Conservation (phyloP, 2,797 vertebrate genomes). For the Amphiprion clarkii region DNA sequence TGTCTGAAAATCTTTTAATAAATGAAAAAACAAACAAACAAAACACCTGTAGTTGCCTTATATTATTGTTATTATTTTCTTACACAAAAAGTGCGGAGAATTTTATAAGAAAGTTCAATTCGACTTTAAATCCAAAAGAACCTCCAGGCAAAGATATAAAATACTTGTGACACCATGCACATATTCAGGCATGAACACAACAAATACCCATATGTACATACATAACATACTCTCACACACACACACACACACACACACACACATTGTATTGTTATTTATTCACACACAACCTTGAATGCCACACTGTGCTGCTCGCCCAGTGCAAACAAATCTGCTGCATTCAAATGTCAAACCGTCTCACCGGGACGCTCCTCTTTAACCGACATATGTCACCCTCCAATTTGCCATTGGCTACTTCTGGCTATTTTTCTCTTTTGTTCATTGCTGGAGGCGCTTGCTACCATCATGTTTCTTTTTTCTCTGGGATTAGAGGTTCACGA, state of each 20-base stretch:
- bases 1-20: not conserved
- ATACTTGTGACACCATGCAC: slow-evolving; percentile 3
- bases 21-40: too few relatives aligned
- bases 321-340: slow-evolving; percentile 55
- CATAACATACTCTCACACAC: not conserved
- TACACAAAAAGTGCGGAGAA: not conserved
- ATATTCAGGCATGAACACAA: slow-evolving; percentile 19
- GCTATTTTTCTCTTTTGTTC: slow-evolving; percentile 60
- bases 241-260: not conserved
- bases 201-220: slow-evolving; percentile 2
- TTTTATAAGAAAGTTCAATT: not conserved
- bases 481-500: slow-evolving; percentile 37
- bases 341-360: slow-evolving; percentile 75
- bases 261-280: slow-evolving; percentile 13
- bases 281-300: slow-evolving; percentile 45
- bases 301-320: slow-evolving; percentile 42
- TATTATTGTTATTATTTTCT: not conserved
- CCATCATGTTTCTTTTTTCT: slow-evolving; percentile 52
- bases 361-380: slow-evolving; percentile 56
- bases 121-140: not conserved
- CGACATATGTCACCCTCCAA: slow-evolving; percentile 72
- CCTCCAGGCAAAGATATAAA: not conserved
- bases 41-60: not conserved
- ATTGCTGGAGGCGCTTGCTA: slow-evolving; percentile 62
- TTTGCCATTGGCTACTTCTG: slow-evolving; percentile 66